phyloP scores from a whole-genome alignment of 2,888 invertebrate genomes.

The Cephus pulcher region DNA sequence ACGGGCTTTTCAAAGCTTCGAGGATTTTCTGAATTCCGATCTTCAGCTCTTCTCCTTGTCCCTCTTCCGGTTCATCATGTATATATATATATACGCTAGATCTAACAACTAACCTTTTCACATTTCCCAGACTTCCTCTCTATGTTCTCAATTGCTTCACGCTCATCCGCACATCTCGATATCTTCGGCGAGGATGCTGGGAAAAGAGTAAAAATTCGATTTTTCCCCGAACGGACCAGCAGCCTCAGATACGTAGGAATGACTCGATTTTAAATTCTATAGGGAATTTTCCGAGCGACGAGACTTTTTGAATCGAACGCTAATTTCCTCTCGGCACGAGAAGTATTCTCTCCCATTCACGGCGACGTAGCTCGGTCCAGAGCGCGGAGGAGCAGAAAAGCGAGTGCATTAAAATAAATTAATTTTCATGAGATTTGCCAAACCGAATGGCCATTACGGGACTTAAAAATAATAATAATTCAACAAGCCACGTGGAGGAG shows the following conservation, averaged over 20 bases:
- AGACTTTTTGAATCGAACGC: conserved; percentile 55
- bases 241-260: background rate
- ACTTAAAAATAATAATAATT: conserved; percentile 56
- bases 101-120: background rate
- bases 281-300: background rate
- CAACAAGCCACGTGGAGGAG: conserved; percentile 50
- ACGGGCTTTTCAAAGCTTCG: background rate
- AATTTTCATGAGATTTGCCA: conserved; percentile 58
- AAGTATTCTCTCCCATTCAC: conserved; percentile 23
- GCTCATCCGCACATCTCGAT: background rate
- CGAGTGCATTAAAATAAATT: conserved; percentile 59
- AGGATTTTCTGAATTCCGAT: background rate
- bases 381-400: conserved; percentile 15
- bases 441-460: conserved; percentile 54
- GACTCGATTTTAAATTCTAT: background rate
- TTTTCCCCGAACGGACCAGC: background rate
- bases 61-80: background rate
- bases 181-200: background rate
- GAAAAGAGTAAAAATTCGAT: background rate
- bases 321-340: conserved; percentile 42
- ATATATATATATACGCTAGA: too few relatives aligned
- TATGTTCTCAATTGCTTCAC: background rate
- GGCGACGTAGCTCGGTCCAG: background rate
- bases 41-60: background rate
- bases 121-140: background rate